Conservation (phyloP, 2,113 vertebrate species). For the Notothenia coriiceps region DNA sequence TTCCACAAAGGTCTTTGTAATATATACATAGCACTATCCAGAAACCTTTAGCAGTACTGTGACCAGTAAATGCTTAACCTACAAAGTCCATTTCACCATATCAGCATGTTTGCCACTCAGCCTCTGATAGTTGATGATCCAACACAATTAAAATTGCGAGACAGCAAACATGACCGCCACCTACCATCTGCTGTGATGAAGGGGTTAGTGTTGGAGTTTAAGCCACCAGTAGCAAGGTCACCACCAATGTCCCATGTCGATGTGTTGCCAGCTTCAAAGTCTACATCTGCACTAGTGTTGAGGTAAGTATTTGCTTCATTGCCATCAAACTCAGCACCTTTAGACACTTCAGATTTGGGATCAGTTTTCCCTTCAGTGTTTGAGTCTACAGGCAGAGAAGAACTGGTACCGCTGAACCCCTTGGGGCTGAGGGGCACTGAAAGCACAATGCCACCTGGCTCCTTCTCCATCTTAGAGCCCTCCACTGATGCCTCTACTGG, state of each 20-base stretch:
- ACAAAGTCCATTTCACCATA: neutral
- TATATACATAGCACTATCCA: neutral
- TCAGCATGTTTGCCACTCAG: constrained; percentile 1
- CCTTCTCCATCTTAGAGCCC: constrained; percentile 67
- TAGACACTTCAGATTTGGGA: neutral
- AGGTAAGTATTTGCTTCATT: neutral
- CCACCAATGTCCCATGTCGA: neutral
- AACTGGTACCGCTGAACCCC: constrained; percentile 18
- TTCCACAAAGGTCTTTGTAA: neutral
- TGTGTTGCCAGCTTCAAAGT: constrained; percentile 33
- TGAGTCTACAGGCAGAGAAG: neutral
- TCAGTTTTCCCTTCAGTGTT: neutral
- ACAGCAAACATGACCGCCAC: constrained; percentile 56
- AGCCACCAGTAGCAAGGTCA: constrained; percentile 34
- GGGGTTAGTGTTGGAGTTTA: constrained; percentile 59
- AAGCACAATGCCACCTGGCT: constrained; percentile 69
- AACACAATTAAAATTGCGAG: neutral
- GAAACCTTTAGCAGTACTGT: neutral
- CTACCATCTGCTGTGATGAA: constrained; percentile 79
- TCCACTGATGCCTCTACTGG: constrained; percentile 84
- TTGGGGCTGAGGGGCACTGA: constrained; percentile 73
- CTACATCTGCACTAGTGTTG: constrained; percentile 3
- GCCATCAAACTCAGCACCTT: constrained; percentile 7
- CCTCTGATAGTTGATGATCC: neutral
- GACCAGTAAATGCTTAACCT: neutral